phyloP scores from a whole-genome alignment of 2,113 vertebrate species.

The Mesembrinibis cayennensis region DNA sequence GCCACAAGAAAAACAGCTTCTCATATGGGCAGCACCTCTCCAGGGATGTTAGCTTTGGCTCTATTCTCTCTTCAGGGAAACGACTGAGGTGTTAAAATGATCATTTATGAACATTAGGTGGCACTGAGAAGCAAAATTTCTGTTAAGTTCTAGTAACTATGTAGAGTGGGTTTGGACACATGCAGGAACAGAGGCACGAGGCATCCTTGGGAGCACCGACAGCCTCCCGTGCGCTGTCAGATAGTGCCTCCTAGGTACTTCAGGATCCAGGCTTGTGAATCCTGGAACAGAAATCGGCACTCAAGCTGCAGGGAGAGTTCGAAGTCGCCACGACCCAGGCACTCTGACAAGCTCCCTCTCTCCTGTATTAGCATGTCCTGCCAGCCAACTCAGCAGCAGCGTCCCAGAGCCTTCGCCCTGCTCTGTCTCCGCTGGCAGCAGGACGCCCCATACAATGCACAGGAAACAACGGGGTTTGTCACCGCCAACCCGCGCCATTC shows the following conservation, averaged over 20 bases:
- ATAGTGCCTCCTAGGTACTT: background rate
- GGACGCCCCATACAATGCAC: accelerated
- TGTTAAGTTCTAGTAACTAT: background rate
- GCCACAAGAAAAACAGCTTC: background rate
- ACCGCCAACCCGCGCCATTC: background rate
- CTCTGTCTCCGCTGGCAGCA: background rate
- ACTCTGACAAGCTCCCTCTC: background rate
- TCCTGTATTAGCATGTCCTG: background rate
- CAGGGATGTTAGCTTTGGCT: background rate
- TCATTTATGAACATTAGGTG: background rate
- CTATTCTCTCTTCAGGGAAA: background rate
- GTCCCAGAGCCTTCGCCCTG: accelerated
- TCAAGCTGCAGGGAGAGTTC: background rate
- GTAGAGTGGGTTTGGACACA: background rate
- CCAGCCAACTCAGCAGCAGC: background rate
- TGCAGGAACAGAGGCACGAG: background rate
- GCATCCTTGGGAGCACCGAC: accelerated
- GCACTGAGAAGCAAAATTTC: background rate
- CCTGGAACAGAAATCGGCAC: background rate
- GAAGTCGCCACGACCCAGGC: background rate
- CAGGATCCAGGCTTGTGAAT: background rate
- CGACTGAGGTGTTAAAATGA: background rate
- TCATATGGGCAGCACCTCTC: background rate
- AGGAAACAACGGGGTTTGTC: accelerated
- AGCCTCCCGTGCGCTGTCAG: background rate